Conservation (phyloP, 2,113 vertebrate genomes). For the Puffinus mauretanicus region DNA sequence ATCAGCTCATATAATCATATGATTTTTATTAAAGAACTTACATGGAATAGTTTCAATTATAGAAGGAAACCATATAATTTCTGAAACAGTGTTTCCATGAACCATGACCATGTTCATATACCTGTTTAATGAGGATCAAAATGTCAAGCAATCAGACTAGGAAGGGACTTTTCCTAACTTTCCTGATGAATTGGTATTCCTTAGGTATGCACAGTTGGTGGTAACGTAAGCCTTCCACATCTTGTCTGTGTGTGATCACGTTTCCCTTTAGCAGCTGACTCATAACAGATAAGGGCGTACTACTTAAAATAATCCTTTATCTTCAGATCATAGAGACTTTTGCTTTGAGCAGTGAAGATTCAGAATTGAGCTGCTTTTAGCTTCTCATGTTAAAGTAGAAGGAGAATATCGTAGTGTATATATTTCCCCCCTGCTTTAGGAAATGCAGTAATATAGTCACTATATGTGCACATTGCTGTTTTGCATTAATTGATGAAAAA, state of each 20-base stretch:
- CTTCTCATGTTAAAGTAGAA: neutral
- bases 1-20: neutral
- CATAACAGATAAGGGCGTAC: neutral
- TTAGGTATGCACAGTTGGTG: neutral
- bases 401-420: neutral
- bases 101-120: neutral
- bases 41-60: neutral
- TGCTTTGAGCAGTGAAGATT: neutral
- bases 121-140: neutral
- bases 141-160: neutral
- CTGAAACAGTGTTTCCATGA: neutral
- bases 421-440: neutral
- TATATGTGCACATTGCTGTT: neutral
- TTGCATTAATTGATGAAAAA: neutral
- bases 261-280: neutral
- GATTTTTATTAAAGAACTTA: neutral
- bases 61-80: neutral
- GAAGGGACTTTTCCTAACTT: neutral
- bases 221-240: neutral
- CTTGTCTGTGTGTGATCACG: neutral
- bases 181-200: neutral
- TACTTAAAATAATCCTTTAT: neutral
- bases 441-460: neutral
- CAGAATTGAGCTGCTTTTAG: neutral
- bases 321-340: neutral